Evolutionary conservation across 2,113 vertebrate species (phyloP).

Genomic region (Solenodon paradoxus): DNA sequence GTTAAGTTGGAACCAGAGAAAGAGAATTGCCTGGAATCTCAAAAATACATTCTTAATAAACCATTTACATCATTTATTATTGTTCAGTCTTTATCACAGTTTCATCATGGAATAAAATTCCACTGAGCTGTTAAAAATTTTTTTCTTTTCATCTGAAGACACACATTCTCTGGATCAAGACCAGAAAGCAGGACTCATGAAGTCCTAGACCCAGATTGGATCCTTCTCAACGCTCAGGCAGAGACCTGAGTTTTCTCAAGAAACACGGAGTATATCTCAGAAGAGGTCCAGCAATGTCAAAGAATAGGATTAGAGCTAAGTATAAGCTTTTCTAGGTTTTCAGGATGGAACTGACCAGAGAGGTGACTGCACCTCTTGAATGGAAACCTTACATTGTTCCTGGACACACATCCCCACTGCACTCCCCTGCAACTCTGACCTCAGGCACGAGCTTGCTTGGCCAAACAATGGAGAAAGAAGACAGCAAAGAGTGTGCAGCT

Average conservation of each 20-base stretch:
- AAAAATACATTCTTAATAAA: conserved; percentile 36
- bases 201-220: neutral
- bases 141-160: neutral
- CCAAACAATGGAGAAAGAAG: neutral
- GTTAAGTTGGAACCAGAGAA: conserved; percentile 34
- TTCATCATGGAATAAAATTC: conserved; percentile 26
- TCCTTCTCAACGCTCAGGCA: neutral
- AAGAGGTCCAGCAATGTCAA: neutral
- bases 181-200: neutral
- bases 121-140: neutral
- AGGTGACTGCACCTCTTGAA: neutral
- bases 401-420: neutral
- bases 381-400: neutral
- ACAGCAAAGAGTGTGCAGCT: neutral
- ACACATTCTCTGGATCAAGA: neutral
- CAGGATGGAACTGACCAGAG: neutral
- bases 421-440: neutral
- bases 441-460: no score
- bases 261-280: neutral
- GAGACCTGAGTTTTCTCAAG: neutral
- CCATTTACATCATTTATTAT: conserved; percentile 18
- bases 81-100: conserved; percentile 24
- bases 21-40: conserved; percentile 36
- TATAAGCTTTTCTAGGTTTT: conserved; percentile 1
- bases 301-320: neutral